Percentiles rank a stretch among this genome's conserved stretches.
Evolutionary conservation across 2,113 vertebrate genomes (phyloP).

Genomic region (Gavia stellata): DNA sequence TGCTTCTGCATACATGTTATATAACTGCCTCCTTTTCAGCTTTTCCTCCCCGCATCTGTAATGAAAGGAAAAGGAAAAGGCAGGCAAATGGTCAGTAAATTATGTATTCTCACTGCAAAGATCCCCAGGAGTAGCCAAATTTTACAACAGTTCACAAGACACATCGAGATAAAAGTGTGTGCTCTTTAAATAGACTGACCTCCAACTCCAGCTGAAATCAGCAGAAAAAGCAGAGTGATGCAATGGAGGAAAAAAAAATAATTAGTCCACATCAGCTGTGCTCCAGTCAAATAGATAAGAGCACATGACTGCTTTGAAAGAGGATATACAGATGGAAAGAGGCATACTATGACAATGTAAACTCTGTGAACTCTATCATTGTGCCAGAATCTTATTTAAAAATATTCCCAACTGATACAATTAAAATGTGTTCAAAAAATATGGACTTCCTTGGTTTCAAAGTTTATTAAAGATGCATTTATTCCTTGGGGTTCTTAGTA

Average conservation of each 20-base stretch:
- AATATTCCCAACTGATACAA: constrained; percentile 16
- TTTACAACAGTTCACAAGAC: constrained; percentile 17
- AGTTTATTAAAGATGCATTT: neutral
- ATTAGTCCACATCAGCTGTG: constrained; percentile 42
- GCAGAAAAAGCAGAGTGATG: constrained; percentile 20
- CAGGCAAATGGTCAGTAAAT: constrained; percentile 27
- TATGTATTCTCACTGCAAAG: neutral
- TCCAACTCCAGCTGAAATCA: constrained; percentile 62
- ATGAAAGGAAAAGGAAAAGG: neutral
- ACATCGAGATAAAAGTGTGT: neutral
- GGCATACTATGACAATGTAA: neutral
- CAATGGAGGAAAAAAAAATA: neutral
- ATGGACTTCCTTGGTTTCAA: neutral
- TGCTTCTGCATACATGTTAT: neutral
- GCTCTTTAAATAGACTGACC: constrained; percentile 51
- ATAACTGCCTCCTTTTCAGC: neutral
- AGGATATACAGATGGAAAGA: neutral
- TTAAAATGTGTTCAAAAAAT: neutral
- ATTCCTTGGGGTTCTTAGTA: neutral
- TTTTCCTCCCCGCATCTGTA: neutral
- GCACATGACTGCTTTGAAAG: constrained; percentile 14
- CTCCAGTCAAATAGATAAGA: constrained; percentile 1
- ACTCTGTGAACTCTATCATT: neutral
- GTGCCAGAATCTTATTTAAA: neutral
- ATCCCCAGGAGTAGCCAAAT: constrained; percentile 16